A percentile compares a stretch with the other conserved stretches of the same genome.
phyloP scores from a whole-genome alignment of 2,888 invertebrate species.

The Calephelis perditalis region DNA sequence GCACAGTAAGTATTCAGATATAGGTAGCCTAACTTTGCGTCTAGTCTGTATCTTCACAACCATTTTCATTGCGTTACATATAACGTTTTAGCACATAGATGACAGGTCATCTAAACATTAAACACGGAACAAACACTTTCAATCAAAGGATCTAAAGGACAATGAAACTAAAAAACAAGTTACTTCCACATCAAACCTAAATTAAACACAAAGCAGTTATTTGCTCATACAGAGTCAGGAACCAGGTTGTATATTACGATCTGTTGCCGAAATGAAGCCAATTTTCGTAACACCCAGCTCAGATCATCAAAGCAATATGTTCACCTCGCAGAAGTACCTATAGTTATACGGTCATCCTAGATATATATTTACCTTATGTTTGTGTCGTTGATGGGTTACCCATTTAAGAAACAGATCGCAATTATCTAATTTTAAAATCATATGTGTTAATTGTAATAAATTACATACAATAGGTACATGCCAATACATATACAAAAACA shows the following conservation, averaged over 20 bases:
- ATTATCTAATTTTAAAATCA: constrained; percentile 52
- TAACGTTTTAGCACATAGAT: constrained; percentile 75
- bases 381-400: constrained; percentile 42
- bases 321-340: constrained; percentile 36
- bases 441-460: constrained; percentile 18
- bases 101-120: constrained; percentile 62
- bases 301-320: constrained; percentile 59
- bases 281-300: constrained; percentile 74
- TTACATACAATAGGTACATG: constrained; percentile 17
- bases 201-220: constrained; percentile 51
- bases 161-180: constrained; percentile 53
- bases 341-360: constrained; percentile 16
- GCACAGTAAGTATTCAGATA: constrained; percentile 54
- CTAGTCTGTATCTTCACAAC: constrained; percentile 61
- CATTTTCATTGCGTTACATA: constrained; percentile 74
- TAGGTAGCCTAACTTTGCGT: constrained; percentile 58
- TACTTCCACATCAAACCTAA: constrained; percentile 62
- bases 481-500: constrained; percentile 14
- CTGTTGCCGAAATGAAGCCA: constrained; percentile 78
- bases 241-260: constrained; percentile 63
- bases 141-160: constrained; percentile 49
- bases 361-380: constrained; percentile 14
- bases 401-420: constrained; percentile 78
- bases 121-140: constrained; percentile 54
- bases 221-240: constrained; percentile 49